Conservation (phyloP, 2,797 vertebrate genomes). For the Sebastes iracundus region DNA sequence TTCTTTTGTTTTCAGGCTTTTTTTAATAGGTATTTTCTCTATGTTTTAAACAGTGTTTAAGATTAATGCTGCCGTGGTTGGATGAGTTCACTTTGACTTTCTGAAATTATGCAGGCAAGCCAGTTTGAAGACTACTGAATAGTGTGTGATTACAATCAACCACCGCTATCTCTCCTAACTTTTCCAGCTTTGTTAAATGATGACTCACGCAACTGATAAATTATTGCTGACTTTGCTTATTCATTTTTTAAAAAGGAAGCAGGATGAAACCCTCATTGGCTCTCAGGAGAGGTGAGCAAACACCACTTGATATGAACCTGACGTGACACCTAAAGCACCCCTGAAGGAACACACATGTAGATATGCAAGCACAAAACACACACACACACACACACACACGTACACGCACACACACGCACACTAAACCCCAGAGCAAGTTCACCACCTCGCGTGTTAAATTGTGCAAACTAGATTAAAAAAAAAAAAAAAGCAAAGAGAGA, state of each 20-base stretch:
- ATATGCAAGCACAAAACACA: neutral
- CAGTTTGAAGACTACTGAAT: neutral
- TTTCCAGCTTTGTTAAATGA: slow-evolving; percentile 30
- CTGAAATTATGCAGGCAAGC: slow-evolving; percentile 3
- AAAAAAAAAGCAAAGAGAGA: neutral
- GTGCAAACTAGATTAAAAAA: slow-evolving; percentile 20
- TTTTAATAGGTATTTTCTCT: neutral
- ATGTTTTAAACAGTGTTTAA: neutral
- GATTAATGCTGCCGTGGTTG: neutral
- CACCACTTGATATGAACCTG: slow-evolving; percentile 52
- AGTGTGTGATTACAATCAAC: neutral
- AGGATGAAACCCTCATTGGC: slow-evolving; percentile 32
- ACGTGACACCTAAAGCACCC: slow-evolving; percentile 44
- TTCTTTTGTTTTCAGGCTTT: neutral
- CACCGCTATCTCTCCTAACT: neutral
- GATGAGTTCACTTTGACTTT: neutral
- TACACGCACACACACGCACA: neutral
- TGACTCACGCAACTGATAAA: slow-evolving; percentile 49
- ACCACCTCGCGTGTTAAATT: slow-evolving; percentile 29
- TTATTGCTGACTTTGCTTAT: slow-evolving; percentile 44
- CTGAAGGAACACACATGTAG: slow-evolving; percentile 28
- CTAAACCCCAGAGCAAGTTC: slow-evolving; percentile 33
- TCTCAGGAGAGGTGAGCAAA: slow-evolving; percentile 35
- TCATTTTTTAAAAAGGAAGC: slow-evolving; percentile 43
- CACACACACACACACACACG: neutral